Conservation (phyloP, 2,113 vertebrate genomes). For the Mus musculus region GRCm39 chr1:61285001-61285500, state of each 20-base stretch:
- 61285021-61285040: background rate
- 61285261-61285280: conserved; percentile 27
- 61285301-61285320: background rate
- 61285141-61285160: background rate
- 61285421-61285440: background rate
- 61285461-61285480: background rate
- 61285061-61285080: background rate
- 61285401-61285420: background rate
- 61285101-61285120: background rate
- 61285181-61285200: too few species aligned
- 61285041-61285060: background rate
- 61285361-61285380: background rate
- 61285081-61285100: background rate
- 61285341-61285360: background rate
- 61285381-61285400: background rate
- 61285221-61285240: background rate
- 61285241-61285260: background rate
- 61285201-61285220: background rate
- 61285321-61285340: background rate
- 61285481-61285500: background rate
- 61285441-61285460: background rate
- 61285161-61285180: background rate
- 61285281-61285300: conserved; percentile 54
- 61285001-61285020: background rate
- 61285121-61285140: background rate